Evolutionary conservation across 1,140 invertebrate species (phyloP), one percentile per base, ranked within the genome.

Genomic region (Calephelis virginiensis): DNA sequence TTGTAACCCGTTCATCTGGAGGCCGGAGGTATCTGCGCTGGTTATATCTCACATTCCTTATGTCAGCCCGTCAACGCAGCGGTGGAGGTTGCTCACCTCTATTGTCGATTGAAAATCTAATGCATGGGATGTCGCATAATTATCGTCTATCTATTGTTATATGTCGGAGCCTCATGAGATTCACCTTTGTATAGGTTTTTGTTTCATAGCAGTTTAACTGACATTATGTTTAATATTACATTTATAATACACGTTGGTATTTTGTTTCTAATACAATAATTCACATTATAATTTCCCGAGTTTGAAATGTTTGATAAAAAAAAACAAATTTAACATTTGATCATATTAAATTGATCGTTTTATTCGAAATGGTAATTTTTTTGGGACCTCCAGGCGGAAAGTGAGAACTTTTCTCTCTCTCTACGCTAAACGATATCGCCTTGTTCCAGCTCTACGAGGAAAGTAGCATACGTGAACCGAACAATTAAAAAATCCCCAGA

Each of bases 61-160:
- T 59, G 56, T 56, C 53, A 56, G 56, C 56, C 37, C 37, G 56
- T 59, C 56, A 59, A 38, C 38, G 56, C 56, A 13, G 12, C 56
- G 56, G 37, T 8, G 28, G 37, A 59, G 56, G 56, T 59, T 59
- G 37, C 37, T 59, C 56, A 59, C 56, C 56, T 59, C 56, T 59
- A 59, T 59, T 59, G 56, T 59, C 28, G 56, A 59, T 59, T 59
- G 56, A 59, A 59, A 37, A 59, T 59, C 28, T 59, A 59, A 59
- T 40, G 56, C 56, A 59, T 59, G 56, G 12, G 56, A 59, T 59
- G 56, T 59, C 56, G 56, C 56, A 59, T 59, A 59, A 40, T 59
- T 59, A 59, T 59, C 38, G 37, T 37, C 17, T 28, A 40, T 38
- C 56, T 59, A 59, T 59, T 59, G 56, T 59, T 59, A 37, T 59